Evolutionary conservation across 2,113 vertebrate genomes (phyloP), one percentile per base, ranked within the genome.

Genomic region (Lepisosteus osseus): DNA sequence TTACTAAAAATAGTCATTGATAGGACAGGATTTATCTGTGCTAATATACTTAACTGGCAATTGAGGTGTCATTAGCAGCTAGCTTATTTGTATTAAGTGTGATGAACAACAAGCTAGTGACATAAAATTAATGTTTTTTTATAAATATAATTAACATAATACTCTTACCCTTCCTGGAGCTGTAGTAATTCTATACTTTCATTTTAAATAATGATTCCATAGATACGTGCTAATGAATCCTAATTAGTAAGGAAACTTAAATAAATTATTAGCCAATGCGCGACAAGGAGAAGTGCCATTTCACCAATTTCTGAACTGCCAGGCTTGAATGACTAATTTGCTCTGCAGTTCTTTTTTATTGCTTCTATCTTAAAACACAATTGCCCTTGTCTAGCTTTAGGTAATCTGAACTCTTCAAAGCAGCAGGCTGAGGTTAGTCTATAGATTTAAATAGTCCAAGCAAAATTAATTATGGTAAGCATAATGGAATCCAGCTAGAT

Each of bases 381-480:
- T 57, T 69, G 67, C 17, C 68, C 68, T 69, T 69, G 68, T 44
- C 29, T 61, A 17, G 56, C 12, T 4, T 29, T 41, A 44, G 68
- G 68, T 70, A 41, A 59, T 61, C 42, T 42, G 29, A 61, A n/a
- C n/a, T 70, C 29, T 70, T 70, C 68, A 70, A 61, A 41, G 54
- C 68, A 8, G 55, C 55, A 59, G 68, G 55, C 56, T 41, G 29
- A 14, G 68, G 68, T 69, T 56, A 69, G 54, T 59, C 51, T 70
- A 70, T 70, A 70, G 68, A 70, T 70, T 70, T 61, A 59, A 70
- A 55, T 70, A 70, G 55, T 70, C 29, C 54, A 70, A 61, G 54
- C 12, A 42, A 61, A 70, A 70, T 15, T 70, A 70, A 70, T 70
- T 70, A 70, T 41, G 61, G 68, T 61, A 42, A 40, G 40, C 55